A percentile compares a stretch with the other conserved stretches of the same genome.
These are phyloP conservation scores for Enteromius trimaculatus DNA, from an alignment of 2,797 vertebrate species.

Conservation along the genomic window DNA sequence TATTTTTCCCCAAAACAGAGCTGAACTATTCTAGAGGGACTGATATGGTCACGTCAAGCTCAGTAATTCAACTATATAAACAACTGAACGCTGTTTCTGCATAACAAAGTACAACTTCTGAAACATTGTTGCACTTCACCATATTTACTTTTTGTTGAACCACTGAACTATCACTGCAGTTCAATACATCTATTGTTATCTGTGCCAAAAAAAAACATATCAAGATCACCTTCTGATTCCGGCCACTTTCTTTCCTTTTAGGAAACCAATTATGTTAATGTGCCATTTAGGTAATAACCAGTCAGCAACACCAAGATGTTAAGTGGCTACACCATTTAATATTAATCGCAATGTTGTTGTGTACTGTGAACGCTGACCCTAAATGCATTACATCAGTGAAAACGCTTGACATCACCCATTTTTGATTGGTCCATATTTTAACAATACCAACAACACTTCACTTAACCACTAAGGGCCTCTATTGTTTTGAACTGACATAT, in stretches of 20 bases:
- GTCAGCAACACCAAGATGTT: neutral
- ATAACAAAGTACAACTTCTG: neutral
- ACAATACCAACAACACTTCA: constrained; percentile 5
- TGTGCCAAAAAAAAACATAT: neutral
- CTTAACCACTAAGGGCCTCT: neutral
- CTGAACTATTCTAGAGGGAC: too few relatives aligned
- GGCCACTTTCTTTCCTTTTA: constrained; percentile 16
- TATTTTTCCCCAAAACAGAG: too few relatives aligned
- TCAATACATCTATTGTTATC: neutral
- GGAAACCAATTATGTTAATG: constrained; percentile 37
- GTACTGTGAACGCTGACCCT: neutral
- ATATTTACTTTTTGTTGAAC: neutral
- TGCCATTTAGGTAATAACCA: constrained; percentile 45
- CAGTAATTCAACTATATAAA: too few relatives aligned
- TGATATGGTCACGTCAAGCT: too few relatives aligned
- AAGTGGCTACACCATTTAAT: constrained; percentile 39
- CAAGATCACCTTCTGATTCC: constrained; percentile 18
- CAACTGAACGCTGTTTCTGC: too few relatives aligned
- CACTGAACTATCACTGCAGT: neutral
- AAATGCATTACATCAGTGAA: constrained; percentile 12
- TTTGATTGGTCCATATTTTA: constrained; percentile 36
- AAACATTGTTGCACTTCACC: neutral
- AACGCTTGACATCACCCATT: constrained; percentile 19
- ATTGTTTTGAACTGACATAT: constrained; percentile 40
- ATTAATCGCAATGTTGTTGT: constrained; percentile 16